Evolutionary conservation across 2,888 invertebrate genomes (phyloP).

Genomic region (Synergus umbraculus): DNA sequence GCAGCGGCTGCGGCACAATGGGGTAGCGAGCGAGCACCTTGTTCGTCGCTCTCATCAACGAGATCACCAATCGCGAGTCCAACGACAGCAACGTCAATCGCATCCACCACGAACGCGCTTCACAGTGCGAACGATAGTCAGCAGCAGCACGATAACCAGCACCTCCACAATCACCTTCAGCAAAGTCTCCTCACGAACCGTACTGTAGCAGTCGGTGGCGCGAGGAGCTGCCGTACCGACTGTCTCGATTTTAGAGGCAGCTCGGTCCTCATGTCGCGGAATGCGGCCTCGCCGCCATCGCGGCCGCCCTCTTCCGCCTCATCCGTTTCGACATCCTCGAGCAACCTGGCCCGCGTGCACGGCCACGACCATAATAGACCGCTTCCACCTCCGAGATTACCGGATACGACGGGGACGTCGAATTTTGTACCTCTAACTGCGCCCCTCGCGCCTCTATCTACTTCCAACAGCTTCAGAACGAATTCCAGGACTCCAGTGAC

Average conservation of each 20-base stretch:
- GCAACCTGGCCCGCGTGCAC: constrained; percentile 59
- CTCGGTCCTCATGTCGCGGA: constrained; percentile 72
- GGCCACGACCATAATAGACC: constrained; percentile 74
- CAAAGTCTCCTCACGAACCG: constrained; percentile 84
- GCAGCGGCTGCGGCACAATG: constrained; percentile 55
- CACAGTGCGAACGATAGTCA: constrained; percentile 44
- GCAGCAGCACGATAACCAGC: constrained; percentile 69
- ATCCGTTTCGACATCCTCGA: constrained; percentile 53
- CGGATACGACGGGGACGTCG: constrained; percentile 56
- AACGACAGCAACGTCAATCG: constrained; percentile 45
- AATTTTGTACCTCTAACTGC: constrained; percentile 80
- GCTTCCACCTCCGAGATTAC: constrained; percentile 71
- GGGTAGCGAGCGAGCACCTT: constrained; percentile 62
- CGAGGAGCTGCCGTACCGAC: constrained; percentile 80
- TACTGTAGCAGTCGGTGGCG: constrained; percentile 83
- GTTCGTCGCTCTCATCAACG: constrained; percentile 55
- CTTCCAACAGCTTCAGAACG: constrained; percentile 68
- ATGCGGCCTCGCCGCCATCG: constrained; percentile 69
- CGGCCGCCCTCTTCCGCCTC: constrained; percentile 69
- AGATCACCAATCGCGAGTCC: constrained; percentile 55
- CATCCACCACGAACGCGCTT: constrained; percentile 52
- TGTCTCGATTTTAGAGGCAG: constrained; percentile 66
- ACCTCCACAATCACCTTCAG: constrained; percentile 56
- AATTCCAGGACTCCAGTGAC: constrained; percentile 48
- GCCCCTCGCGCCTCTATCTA: constrained; percentile 78